phyloP scores from a whole-genome alignment of 92 coral and sea anemone species.

The Phymanthus crucifer region DNA sequence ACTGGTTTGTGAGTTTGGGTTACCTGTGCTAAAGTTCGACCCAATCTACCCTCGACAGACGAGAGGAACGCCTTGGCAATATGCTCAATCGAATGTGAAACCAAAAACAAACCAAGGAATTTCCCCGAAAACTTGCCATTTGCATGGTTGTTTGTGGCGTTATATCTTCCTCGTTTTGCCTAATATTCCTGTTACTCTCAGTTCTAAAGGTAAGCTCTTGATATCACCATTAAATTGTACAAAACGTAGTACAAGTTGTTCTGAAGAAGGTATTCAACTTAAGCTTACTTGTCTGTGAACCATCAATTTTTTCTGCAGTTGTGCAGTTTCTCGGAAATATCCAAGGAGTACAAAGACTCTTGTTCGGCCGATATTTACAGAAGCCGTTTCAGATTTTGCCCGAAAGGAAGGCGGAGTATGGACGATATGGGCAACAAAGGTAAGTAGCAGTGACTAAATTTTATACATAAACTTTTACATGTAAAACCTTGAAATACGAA shows the following conservation, averaged over 20 bases:
- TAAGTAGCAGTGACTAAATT: too few species aligned
- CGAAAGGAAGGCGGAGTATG: background rate
- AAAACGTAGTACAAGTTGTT: background rate
- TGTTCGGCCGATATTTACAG: background rate
- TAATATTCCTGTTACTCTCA: background rate
- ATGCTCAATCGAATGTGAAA: conserved; percentile 14
- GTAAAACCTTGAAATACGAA: too few species aligned
- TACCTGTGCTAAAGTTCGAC: background rate
- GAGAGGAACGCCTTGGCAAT: background rate
- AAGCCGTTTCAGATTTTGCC: background rate
- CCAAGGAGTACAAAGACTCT: background rate
- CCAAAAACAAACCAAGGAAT: background rate
- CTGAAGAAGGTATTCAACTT: background rate
- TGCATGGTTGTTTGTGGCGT: background rate
- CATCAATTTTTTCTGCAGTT: background rate
- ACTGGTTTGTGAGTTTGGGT: background rate
- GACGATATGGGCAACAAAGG: background rate
- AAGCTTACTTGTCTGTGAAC: background rate
- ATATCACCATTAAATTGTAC: background rate
- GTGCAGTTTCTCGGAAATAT: background rate
- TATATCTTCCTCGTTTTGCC: background rate
- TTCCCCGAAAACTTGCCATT: background rate
- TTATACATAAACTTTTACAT: too few species aligned
- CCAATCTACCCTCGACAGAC: background rate
- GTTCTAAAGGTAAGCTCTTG: background rate